phyloP scores from a whole-genome alignment of 2,888 invertebrate species.

The Brachypalpus laphriformis region DNA sequence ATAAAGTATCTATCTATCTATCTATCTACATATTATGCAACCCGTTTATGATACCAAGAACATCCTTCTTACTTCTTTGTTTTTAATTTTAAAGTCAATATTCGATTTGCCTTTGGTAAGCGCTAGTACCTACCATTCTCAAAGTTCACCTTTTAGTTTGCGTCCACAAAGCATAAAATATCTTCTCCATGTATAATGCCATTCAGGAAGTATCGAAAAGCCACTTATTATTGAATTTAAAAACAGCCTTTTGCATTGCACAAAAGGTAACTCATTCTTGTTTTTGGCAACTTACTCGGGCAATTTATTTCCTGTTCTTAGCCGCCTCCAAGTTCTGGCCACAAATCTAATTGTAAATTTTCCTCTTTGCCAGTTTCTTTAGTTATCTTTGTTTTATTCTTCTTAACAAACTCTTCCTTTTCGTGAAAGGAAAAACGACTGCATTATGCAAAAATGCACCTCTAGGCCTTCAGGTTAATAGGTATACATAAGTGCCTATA shows the following conservation, averaged over 20 bases:
- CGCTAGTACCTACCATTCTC: no score
- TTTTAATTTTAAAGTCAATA: no score
- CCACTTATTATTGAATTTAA: constrained; percentile 19
- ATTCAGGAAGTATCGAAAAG: background rate
- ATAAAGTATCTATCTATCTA: no score
- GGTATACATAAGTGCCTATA: constrained; percentile 35
- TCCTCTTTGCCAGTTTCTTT: constrained; percentile 16
- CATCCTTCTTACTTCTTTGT: no score
- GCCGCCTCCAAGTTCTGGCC: constrained; percentile 14
- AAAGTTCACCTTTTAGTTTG: background rate
- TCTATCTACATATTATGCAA: no score
- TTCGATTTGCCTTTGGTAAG: no score
- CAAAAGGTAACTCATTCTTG: constrained; percentile 14
- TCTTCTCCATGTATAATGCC: background rate
- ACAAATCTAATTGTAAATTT: constrained; percentile 53
- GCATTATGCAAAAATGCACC: constrained; percentile 40
- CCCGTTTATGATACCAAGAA: no score
- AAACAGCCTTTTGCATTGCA: constrained; percentile 11
- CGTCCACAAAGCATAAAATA: background rate
- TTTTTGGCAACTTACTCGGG: constrained; percentile 39
- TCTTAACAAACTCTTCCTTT: constrained; percentile 43
- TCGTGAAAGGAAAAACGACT: constrained; percentile 48
- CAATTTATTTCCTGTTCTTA: constrained; percentile 3
- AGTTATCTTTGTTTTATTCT: background rate
- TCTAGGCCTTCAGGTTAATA: constrained; percentile 63